Percentiles rank a stretch among this genome's conserved stretches.
These are phyloP conservation scores for Callospermophilus lateralis DNA, from an alignment of 2,113 vertebrate species.

Conservation along the genomic window DNA sequence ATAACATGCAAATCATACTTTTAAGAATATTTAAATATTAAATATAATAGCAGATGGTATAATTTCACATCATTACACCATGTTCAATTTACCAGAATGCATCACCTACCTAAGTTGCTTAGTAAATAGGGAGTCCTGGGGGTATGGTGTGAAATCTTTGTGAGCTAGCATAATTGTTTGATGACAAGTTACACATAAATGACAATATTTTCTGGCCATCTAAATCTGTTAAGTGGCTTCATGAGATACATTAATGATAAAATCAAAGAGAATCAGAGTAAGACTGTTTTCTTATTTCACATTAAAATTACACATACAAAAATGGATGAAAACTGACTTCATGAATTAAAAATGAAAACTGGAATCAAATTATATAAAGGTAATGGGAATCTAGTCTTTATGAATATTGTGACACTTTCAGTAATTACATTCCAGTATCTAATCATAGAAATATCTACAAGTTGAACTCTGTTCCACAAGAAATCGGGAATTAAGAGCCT, in stretches of 20 bases:
- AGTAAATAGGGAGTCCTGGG: neutral
- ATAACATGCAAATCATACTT: constrained; percentile 4
- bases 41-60: constrained; percentile 55
- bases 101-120: constrained; percentile 54
- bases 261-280: constrained; percentile 14
- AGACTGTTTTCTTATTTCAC: constrained; percentile 39
- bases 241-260: constrained; percentile 41
- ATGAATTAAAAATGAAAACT: constrained; percentile 77
- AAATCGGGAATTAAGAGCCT: neutral
- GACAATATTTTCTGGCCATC: neutral
- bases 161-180: neutral
- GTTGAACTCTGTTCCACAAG: constrained; percentile 22
- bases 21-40: constrained; percentile 66
- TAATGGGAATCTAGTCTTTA: constrained; percentile 47
- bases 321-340: constrained; percentile 66
- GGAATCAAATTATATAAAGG: constrained; percentile 69
- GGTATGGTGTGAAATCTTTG: neutral
- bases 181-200: constrained; percentile 48
- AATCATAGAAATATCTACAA: constrained; percentile 32
- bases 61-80: constrained; percentile 43
- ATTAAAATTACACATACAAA: constrained; percentile 47
- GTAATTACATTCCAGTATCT: constrained; percentile 66
- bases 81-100: constrained; percentile 44
- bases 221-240: constrained; percentile 46
- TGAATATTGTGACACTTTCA: constrained; percentile 61